Evolutionary conservation across 2,797 vertebrate genomes (phyloP).

Genomic region (Cyclura pinguis): DNA sequence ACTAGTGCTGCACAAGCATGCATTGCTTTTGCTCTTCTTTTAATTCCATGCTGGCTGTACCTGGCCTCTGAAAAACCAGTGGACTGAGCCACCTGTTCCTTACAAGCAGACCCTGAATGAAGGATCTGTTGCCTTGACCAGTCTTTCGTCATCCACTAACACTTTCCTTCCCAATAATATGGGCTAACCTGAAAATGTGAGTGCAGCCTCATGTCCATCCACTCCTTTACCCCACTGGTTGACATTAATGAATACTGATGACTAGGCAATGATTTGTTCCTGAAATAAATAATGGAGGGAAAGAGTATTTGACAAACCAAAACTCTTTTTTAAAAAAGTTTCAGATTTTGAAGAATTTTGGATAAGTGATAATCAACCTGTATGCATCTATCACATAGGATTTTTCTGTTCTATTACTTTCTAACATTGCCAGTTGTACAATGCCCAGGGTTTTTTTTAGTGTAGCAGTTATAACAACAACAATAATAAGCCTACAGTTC

Average conservation of each 20-base stretch:
- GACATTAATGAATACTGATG: slow-evolving; percentile 65
- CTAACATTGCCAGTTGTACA: too few species aligned
- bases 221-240: slow-evolving; percentile 54
- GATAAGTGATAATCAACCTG: too few species aligned
- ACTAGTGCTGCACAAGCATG: too few species aligned
- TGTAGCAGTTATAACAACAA: too few species aligned
- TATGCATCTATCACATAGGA: too few species aligned
- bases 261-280: slow-evolving; percentile 38
- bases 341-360: too few species aligned
- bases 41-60: slow-evolving; percentile 39
- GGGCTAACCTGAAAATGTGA: slow-evolving; percentile 41
- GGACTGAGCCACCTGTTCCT: slow-evolving; percentile 55
- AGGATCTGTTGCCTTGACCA: slow-evolving; percentile 64
- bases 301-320: neutral
- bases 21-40: too few species aligned
- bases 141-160: slow-evolving; percentile 47
- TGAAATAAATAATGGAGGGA: slow-evolving; percentile 52
- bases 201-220: slow-evolving; percentile 41
- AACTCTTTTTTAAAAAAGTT: neutral
- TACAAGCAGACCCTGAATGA: slow-evolving; percentile 73
- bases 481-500: too few species aligned
- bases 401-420: too few species aligned
- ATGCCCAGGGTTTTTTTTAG: too few species aligned
- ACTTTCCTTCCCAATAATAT: slow-evolving; percentile 44
- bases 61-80: slow-evolving; percentile 71